phyloP scores from a whole-genome alignment of 2,888 invertebrate genomes.

The Phyllotreta striolata region DNA sequence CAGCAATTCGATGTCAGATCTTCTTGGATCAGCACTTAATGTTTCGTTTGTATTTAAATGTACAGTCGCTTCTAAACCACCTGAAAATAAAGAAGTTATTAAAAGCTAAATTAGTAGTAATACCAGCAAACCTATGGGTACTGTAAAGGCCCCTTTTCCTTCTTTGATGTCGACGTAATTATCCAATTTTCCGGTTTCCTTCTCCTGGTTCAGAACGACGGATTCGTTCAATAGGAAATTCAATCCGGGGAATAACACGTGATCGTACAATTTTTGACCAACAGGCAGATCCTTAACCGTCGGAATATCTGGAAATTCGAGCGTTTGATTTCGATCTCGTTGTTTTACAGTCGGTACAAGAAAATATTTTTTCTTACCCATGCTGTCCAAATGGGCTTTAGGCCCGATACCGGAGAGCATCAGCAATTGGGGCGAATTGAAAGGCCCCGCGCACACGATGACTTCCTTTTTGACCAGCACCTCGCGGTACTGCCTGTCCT shows the following conservation, averaged over 20 bases:
- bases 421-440: slow-evolving; percentile 88
- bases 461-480: slow-evolving; percentile 79
- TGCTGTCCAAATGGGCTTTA: slow-evolving; percentile 65
- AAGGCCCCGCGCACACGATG: slow-evolving; percentile 84
- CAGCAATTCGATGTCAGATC: slow-evolving; percentile 77
- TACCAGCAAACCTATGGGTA: slow-evolving; percentile 49
- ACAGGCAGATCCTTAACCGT: slow-evolving; percentile 72
- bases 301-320: slow-evolving; percentile 61
- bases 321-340: too few relatives aligned
- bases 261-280: slow-evolving; percentile 72
- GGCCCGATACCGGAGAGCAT: slow-evolving; percentile 81
- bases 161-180: slow-evolving; percentile 52
- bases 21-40: slow-evolving; percentile 63
- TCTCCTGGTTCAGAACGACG: slow-evolving; percentile 42
- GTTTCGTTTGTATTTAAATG: slow-evolving; percentile 69
- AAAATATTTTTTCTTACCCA: slow-evolving; percentile 44
- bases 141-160: slow-evolving; percentile 30
- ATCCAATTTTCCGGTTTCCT: slow-evolving; percentile 43
- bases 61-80: slow-evolving; percentile 67
- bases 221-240: slow-evolving; percentile 48
- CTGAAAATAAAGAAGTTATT: slow-evolving; percentile 49
- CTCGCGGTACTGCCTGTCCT: slow-evolving; percentile 59
- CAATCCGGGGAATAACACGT: slow-evolving; percentile 64
- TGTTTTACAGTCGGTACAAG: not conserved
- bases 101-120: slow-evolving; percentile 42